phyloP scores from a whole-genome alignment of 2,113 vertebrate species.

The Anthoscopus minutus region DNA sequence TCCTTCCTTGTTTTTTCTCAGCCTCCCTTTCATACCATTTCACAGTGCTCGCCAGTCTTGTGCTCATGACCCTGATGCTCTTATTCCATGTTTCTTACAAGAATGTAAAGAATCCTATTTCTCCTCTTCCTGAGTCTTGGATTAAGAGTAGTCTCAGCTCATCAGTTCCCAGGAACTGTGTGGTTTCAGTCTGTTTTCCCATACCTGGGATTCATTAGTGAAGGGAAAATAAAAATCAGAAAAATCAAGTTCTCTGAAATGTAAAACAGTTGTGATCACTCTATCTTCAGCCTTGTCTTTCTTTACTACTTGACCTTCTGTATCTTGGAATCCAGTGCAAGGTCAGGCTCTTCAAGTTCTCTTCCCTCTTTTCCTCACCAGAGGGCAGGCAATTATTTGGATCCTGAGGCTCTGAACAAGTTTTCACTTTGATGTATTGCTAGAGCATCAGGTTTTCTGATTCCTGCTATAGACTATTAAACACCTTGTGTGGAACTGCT shows the following conservation, averaged over 20 bases:
- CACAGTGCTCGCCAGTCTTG: neutral
- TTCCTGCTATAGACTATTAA: neutral
- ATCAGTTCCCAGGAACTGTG: neutral
- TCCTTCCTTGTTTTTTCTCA: neutral
- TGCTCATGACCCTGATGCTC: neutral
- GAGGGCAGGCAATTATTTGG: neutral
- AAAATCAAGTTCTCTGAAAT: neutral
- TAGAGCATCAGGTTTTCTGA: neutral
- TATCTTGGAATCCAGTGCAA: neutral
- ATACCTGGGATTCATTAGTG: neutral
- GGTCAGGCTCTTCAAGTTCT: neutral
- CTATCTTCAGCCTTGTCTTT: neutral
- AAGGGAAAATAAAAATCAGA: neutral
- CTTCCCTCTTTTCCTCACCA: neutral
- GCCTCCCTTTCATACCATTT: neutral
- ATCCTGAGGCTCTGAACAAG: neutral
- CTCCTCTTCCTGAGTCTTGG: neutral
- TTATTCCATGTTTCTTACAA: neutral
- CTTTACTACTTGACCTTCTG: neutral
- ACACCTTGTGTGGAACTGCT: neutral
- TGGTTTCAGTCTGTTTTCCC: neutral
- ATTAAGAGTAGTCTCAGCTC: neutral
- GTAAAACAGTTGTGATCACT: neutral
- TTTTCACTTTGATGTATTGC: neutral
- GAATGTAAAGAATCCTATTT: neutral